These are phyloP conservation scores for Bovichtus variegatus DNA, from an alignment of 2,797 vertebrate genomes.

Conservation along the genomic window DNA sequence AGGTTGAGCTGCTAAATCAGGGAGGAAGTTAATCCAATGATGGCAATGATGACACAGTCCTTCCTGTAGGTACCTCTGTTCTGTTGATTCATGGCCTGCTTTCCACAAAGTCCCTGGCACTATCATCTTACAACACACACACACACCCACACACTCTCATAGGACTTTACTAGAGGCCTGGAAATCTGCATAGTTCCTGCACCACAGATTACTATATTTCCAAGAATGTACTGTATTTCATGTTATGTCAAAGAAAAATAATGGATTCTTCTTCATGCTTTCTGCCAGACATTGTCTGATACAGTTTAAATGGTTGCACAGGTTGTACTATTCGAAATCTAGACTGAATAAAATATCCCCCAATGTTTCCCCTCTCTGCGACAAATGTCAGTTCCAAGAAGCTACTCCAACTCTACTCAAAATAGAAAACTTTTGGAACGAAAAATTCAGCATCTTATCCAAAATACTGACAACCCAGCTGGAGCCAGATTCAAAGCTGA, in stretches of 20 bases:
- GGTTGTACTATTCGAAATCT: background rate
- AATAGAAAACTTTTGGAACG: no score
- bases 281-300: background rate
- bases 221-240: background rate
- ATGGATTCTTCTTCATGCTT: background rate
- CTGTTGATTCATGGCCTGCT: conserved; percentile 56
- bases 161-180: background rate
- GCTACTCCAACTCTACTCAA: background rate
- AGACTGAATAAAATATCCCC: background rate
- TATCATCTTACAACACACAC: conserved; percentile 2
- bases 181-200: background rate
- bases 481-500: no score
- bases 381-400: background rate
- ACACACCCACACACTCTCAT: no score
- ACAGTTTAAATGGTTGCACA: background rate
- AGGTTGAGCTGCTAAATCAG: conserved; percentile 36
- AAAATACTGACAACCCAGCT: no score
- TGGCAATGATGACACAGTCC: conserved; percentile 55
- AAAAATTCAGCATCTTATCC: background rate
- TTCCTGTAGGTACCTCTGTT: conserved; percentile 31
- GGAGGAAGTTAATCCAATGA: conserved; percentile 47
- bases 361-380: background rate
- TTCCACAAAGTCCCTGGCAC: conserved; percentile 22
- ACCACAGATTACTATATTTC: background rate
- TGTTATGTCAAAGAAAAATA: background rate